phyloP scores from a whole-genome alignment of 2,888 invertebrate genomes.

The Lasioglossum marginatum region DNA sequence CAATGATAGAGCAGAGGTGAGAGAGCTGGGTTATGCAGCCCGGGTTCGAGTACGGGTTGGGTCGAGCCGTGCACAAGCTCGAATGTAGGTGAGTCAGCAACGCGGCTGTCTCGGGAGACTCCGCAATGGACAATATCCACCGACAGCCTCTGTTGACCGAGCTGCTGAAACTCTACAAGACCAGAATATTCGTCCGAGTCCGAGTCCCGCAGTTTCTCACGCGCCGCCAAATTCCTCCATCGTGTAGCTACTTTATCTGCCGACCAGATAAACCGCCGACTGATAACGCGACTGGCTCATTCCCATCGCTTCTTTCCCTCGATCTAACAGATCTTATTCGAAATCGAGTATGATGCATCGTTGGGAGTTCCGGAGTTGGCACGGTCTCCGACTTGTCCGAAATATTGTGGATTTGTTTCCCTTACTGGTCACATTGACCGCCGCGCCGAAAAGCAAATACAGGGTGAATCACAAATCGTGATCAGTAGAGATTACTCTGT shows the following conservation, averaged over 20 bases:
- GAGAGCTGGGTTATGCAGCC: not conserved
- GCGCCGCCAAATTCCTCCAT: conserved; percentile 4
- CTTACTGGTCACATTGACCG: not conserved
- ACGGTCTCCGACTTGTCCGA: not conserved
- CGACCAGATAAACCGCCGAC: too few species aligned
- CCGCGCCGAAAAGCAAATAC: not conserved
- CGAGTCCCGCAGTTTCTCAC: conserved; percentile 39
- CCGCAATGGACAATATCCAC: conserved; percentile 58
- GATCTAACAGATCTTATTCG: not conserved
- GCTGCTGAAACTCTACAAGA: conserved; percentile 57
- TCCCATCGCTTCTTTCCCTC: not conserved
- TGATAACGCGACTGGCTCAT: not conserved
- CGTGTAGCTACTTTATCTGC: not conserved
- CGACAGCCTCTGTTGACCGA: conserved; percentile 48
- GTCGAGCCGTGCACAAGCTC: not conserved
- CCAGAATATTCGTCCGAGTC: conserved; percentile 53
- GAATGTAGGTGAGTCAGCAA: conserved; percentile 50
- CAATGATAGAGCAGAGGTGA: not conserved
- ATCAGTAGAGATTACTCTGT: too few species aligned
- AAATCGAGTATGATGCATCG: not conserved
- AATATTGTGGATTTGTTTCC: not conserved
- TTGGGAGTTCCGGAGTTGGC: not conserved
- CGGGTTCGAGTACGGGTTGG: not conserved
- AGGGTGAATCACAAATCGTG: too few species aligned
- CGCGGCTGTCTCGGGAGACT: conserved; percentile 32